Conservation (phyloP, 2,888 invertebrate species). For the Drosophila parthenogenetica region DNA sequence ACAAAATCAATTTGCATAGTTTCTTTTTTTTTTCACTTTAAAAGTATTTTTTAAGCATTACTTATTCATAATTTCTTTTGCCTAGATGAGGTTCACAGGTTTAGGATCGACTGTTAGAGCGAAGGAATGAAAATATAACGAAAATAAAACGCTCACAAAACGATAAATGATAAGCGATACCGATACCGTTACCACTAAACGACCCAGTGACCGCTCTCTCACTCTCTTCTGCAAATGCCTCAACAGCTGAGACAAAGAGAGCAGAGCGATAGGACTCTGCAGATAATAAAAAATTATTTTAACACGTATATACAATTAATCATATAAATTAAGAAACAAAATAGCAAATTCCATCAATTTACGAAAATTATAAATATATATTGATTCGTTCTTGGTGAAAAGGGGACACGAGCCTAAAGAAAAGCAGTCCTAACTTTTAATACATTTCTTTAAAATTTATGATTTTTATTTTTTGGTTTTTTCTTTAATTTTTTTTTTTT, state of each 20-base stretch:
- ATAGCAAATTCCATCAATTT: constrained; percentile 5
- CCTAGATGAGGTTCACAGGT: constrained; percentile 29
- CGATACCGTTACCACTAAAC: constrained; percentile 12
- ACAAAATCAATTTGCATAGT: constrained; percentile 25
- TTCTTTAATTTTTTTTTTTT: constrained; percentile 7
- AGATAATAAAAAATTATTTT: constrained; percentile 9
- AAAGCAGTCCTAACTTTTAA: constrained; percentile 19
- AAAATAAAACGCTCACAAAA: constrained; percentile 3
- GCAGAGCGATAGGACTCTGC: constrained; percentile 23
- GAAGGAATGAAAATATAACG: constrained; percentile 13
- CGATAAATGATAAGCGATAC: constrained; percentile 17
- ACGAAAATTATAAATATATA: no score
- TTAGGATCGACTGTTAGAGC: constrained; percentile 15
- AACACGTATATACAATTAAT: constrained; percentile 32
- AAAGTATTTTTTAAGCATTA: constrained; percentile 1
- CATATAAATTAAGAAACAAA: neutral
- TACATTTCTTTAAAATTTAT: constrained; percentile 23
- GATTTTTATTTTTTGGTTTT: constrained; percentile 6
- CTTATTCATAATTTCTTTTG: constrained; percentile 12
- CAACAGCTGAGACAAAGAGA: constrained; percentile 35
- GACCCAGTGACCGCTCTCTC: constrained; percentile 48
- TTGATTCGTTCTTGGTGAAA: no score
- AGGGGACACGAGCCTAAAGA: constrained; percentile 12
- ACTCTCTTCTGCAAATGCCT: constrained; percentile 44
- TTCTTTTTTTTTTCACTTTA: constrained; percentile 6